Evolutionary conservation across 2,888 invertebrate genomes (phyloP), one percentile per base, ranked within the genome.

Genomic region (Oscheius myriophilus): DNA sequence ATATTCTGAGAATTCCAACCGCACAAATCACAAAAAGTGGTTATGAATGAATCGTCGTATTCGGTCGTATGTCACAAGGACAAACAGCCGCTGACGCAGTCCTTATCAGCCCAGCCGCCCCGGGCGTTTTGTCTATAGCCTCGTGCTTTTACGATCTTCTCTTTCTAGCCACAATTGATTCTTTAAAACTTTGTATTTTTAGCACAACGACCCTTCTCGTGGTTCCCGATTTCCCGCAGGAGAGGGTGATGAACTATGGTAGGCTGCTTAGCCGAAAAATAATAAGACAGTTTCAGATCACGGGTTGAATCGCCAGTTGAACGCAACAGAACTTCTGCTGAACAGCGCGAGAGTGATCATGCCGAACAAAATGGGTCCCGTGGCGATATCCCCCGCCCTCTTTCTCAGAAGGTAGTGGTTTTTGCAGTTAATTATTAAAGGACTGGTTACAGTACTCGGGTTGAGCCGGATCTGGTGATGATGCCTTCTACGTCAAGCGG

Each of bases 231-330:
- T 33, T 33, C 33, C 33, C 33, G 9, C 33, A 33, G 33, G 61
- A 61, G 25, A 33, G 61, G 61, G 61, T 61, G 18, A 61, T 61
- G 61, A 61, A 61, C 33, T 61, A 61, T 61, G 61, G 61, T 61
- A 21, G 25, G 39, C 49, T 43, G 18, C 18, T 6, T 1, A 21
- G 4, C 6, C 3, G 46, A n/a, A 46, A 46, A 46, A 53, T 23
- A 18, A 53, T 23, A 53, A 6, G 53, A 43, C 53, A 53, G 16
- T 25, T 21, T 53, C 54, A 25, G 21, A 18, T 51, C n/a, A n/a
- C 21, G 12, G 25, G 51, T 18, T 61, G 61, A 61, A 61, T 45
- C 45, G 61, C 11, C 49, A 46, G 49, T 33, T 61, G 18, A 61
- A 61, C 33, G 49, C 61, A 18, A 39, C 61, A 9, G 61, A 61